Percentiles rank a stretch among this genome's conserved stretches.
Conservation (phyloP, 1,140 invertebrate species). For the Drosophila pachea region DNA sequence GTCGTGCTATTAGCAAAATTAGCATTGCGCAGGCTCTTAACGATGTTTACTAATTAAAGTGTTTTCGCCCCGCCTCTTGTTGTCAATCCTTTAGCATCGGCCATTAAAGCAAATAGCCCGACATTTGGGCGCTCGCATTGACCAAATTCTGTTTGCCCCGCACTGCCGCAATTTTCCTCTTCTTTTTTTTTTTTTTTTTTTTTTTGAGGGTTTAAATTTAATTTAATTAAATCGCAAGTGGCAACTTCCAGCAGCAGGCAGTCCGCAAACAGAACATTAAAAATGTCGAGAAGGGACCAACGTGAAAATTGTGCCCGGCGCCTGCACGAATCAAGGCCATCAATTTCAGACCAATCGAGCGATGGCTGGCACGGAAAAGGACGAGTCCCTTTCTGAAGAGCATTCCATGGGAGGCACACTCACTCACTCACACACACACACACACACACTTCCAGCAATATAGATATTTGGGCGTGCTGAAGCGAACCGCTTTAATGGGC, state of each 20-base stretch:
- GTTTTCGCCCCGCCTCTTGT: neutral
- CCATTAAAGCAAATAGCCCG: conserved; percentile 56
- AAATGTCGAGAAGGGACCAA: conserved; percentile 23
- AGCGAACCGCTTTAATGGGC: neutral
- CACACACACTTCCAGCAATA: neutral
- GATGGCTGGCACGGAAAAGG: conserved; percentile 32
- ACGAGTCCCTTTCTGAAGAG: conserved; percentile 3
- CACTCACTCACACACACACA: too few relatives aligned
- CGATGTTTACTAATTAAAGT: conserved; percentile 39
- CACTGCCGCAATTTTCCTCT: neutral
- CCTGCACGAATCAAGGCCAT: conserved; percentile 44
- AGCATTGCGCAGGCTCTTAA: conserved; percentile 31
- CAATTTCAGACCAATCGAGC: conserved; percentile 57
- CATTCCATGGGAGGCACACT: conserved; percentile 4
- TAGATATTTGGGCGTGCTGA: neutral
- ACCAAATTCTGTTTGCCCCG: conserved; percentile 9
- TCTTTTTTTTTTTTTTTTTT: neutral
- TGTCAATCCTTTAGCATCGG: conserved; percentile 20
- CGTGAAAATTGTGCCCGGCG: neutral
- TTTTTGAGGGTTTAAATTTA: conserved; percentile 13
- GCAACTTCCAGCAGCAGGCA: conserved; percentile 14
- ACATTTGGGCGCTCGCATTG: conserved; percentile 34
- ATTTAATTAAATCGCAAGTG: conserved; percentile 47
- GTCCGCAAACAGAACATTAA: conserved; percentile 49
- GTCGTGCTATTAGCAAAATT: conserved; percentile 33